Evolutionary conservation across 2,113 vertebrate genomes (phyloP).

Genomic region (Chloropsis hardwickii): DNA sequence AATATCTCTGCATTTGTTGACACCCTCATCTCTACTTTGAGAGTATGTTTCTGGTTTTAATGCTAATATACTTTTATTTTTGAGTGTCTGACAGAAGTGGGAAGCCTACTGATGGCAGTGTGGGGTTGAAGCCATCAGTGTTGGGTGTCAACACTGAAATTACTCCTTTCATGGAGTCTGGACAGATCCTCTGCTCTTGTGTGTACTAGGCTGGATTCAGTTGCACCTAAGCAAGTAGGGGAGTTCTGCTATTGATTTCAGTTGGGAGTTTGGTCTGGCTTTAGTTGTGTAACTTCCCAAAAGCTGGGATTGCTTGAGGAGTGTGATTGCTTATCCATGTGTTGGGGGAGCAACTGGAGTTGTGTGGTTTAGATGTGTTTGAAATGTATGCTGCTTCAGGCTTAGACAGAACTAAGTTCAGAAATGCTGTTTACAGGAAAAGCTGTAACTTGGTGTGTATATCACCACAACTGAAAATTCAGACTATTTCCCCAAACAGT

Average conservation of each 20-base stretch:
- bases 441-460: not conserved
- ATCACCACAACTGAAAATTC: not conserved
- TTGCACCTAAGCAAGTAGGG: not conserved
- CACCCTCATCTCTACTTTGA: not conserved
- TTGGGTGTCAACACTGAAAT: not conserved
- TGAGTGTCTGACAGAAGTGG: not conserved
- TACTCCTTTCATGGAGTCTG: not conserved
- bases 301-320: not conserved
- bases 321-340: fast-evolving
- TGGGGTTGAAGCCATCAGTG: not conserved
- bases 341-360: not conserved
- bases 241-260: not conserved
- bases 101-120: not conserved
- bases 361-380: not conserved
- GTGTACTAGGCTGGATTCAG: not conserved
- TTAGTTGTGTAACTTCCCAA: not conserved
- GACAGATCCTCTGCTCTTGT: not conserved
- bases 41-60: not conserved
- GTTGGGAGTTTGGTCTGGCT: not conserved
- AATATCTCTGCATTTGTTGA: not conserved
- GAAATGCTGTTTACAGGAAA: not conserved
- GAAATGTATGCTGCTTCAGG: not conserved
- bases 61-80: not conserved
- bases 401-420: not conserved
- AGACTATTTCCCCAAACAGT: not conserved